Base-by-base conservation (phyloP, 2,888 invertebrate genomes). In the Eledona agricola region DNA sequence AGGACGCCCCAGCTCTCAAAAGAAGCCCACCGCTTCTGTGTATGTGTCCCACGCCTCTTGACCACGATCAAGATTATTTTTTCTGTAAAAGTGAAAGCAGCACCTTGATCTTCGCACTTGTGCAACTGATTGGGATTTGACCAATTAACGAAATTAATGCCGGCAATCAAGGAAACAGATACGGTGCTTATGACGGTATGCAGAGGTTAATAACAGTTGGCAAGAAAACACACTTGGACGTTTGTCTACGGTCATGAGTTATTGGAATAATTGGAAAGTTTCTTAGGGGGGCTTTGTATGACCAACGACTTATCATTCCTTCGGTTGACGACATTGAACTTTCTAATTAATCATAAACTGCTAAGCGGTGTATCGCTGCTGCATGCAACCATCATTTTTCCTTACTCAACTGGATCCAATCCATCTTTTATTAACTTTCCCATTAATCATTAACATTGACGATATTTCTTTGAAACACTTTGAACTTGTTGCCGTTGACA, bases 291-390 rank as follows among this genome's bases (percentile, higher is more conserved):
- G 4, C 28, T 9, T 23, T n/a, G n/a, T n/a, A n/a, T n/a, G n/a
- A 23, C 19, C 22, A n/a, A 17, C 26, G 10, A 10, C 28, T 40
- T 34, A 34, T 20, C 19, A 34, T 34, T 34, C 34, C 6, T 20
- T 19, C 2, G 20, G 20, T 20, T 4, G 34, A 9, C 9, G 40
- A 19, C 40, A 40, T 28, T 40, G 40, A 26, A 40, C 40, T 40
- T 40, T 40, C 40, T 40, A 40, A 40, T 40, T 28, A 40, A 23
- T 28, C 28, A 25, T 25, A 32, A 15, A n/a, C n/a, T n/a, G 7
- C 31, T 16, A 16, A 32, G 17, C 16, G 13, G 29, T 37, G 37
- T 11, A 13, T 23, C 10, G 2, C 10, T 34, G 20, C 20, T 11
- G n/a, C n/a, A n/a, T n/a, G n/a, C n/a, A 11, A 19, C 13, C 2